Evolutionary conservation across 1,140 invertebrate species (phyloP).

Genomic region (Amphibalanus amphitrite): DNA sequence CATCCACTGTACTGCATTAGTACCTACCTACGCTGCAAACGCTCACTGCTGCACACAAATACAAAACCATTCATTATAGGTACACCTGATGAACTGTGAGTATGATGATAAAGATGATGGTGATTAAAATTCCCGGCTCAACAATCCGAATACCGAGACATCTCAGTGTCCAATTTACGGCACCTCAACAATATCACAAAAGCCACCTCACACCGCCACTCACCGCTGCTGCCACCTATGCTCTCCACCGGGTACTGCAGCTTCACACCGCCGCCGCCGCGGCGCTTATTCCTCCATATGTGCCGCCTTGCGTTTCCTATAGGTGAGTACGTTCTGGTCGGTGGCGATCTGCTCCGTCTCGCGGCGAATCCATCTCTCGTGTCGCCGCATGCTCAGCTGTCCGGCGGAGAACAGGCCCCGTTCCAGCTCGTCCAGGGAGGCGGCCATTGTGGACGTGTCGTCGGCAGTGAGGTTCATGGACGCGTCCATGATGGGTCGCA

Average conservation of each 20-base stretch:
- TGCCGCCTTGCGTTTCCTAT: background rate
- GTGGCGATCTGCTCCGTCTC: background rate
- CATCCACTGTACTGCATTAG: no score
- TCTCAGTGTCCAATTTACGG: no score
- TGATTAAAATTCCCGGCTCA: no score
- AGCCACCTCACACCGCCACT: no score
- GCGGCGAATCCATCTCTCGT: background rate
- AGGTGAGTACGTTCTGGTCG: background rate
- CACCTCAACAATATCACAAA: no score
- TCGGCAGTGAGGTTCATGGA: slow-evolving; percentile 3
- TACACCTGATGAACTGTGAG: no score
- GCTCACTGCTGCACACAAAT: no score
- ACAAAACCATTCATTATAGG: no score
- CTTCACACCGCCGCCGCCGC: background rate
- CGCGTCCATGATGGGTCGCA: background rate
- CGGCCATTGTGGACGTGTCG: background rate
- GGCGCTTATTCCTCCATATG: background rate
- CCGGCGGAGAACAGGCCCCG: background rate
- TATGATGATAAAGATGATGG: no score
- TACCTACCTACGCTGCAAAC: no score
- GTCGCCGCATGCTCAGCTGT: background rate
- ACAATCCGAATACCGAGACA: no score
- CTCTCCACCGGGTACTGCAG: background rate
- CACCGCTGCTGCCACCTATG: background rate
- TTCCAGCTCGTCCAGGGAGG: background rate